These are phyloP conservation scores for Cheilosia pagana DNA, from an alignment of 2,888 invertebrate genomes.

Conservation along the genomic window DNA sequence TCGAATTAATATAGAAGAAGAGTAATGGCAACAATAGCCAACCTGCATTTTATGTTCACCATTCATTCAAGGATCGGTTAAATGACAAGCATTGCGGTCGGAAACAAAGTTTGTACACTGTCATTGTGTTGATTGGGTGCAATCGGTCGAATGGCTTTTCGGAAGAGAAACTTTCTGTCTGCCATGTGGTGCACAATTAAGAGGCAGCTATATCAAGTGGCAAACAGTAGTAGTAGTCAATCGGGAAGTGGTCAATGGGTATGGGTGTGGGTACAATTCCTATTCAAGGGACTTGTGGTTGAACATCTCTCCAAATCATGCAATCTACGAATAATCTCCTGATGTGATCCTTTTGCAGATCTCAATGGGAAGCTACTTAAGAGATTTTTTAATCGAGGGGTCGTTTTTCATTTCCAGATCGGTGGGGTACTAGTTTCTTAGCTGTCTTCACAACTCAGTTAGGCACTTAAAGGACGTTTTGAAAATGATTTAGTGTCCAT, in stretches of 20 bases:
- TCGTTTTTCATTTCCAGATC: no score
- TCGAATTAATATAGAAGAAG: conserved; percentile 56
- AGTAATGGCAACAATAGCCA: conserved; percentile 58
- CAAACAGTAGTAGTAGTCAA: conserved; percentile 9
- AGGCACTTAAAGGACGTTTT: no score
- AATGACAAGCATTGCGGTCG: conserved; percentile 69
- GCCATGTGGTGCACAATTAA: conserved; percentile 26
- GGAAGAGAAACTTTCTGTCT: conserved; percentile 44
- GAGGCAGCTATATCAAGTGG: conserved; percentile 29
- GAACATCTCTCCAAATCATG: no score
- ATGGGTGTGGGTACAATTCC: neutral
- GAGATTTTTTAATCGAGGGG: no score
- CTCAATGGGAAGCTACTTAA: no score
- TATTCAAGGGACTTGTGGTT: neutral
- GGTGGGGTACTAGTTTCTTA: no score
- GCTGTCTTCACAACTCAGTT: no score
- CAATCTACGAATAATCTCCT: no score
- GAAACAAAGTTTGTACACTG: conserved; percentile 68
- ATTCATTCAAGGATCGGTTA: conserved; percentile 64
- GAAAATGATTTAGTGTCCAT: no score
- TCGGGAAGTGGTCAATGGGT: neutral
- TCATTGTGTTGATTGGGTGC: conserved; percentile 71
- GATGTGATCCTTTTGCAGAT: no score
- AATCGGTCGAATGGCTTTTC: conserved; percentile 56
- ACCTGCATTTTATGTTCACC: conserved; percentile 73